These are phyloP conservation scores for Platysteira castanea DNA, from an alignment of 2,113 vertebrate species.

Conservation along the genomic window DNA sequence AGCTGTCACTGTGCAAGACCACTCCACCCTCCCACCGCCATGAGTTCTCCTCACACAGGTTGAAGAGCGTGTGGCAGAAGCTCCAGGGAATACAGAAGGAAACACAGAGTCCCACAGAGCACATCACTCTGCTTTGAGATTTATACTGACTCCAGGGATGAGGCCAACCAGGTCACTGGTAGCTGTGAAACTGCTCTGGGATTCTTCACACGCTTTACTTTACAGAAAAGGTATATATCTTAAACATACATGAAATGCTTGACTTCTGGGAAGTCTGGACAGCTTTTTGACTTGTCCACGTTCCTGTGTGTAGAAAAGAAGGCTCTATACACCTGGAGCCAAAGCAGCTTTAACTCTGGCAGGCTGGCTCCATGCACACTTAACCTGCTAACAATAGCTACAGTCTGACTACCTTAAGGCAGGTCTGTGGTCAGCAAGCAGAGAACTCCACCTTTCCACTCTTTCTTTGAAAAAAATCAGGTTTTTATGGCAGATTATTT, in stretches of 20 bases:
- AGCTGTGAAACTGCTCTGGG: background rate
- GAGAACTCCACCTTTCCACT: background rate
- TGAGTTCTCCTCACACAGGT: background rate
- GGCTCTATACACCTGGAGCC: background rate
- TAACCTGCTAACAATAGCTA: background rate
- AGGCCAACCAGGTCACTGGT: background rate
- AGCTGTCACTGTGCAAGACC: background rate
- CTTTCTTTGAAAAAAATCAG: background rate
- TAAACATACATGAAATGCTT: background rate
- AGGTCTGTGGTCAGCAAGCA: background rate
- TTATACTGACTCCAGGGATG: background rate
- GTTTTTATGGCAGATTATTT: background rate
- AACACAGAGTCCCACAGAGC: background rate
- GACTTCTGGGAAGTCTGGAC: background rate
- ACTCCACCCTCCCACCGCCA: background rate
- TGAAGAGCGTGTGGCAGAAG: background rate
- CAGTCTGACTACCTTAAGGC: background rate
- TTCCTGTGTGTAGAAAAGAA: background rate
- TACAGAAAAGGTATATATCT: background rate
- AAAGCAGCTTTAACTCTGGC: background rate
- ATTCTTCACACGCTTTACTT: background rate
- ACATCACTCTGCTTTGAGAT: background rate
- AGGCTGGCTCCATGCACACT: background rate
- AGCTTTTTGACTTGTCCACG: background rate
- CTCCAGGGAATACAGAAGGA: background rate